Percentiles rank a stretch among this genome's conserved stretches.
phyloP scores from a whole-genome alignment of 2,797 vertebrate species.

The Sylvia borin region DNA sequence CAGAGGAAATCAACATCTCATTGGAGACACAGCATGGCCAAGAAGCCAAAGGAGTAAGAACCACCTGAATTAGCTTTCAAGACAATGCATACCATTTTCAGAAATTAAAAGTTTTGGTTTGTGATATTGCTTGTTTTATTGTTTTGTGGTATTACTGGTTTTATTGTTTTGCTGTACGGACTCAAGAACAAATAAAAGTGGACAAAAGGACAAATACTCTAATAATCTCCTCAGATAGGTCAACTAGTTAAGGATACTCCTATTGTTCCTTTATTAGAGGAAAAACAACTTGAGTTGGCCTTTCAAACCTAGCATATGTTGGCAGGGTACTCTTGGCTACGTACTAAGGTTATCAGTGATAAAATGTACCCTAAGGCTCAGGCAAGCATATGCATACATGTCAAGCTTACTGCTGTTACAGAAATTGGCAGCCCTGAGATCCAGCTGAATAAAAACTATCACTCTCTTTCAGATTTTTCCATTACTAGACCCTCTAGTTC shows the following conservation, averaged over 20 bases:
- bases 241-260: not conserved
- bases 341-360: not conserved
- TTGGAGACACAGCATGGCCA: not conserved
- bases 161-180: not conserved
- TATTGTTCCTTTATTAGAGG: not conserved
- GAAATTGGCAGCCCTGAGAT: conserved; percentile 9
- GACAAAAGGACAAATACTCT: not conserved
- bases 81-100: not conserved
- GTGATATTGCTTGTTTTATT: not conserved
- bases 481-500: not conserved
- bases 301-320: conserved; percentile 7
- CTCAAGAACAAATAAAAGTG: not conserved
- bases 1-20: not conserved
- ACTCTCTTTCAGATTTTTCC: not conserved
- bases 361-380: not conserved
- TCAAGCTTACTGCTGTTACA: conserved; percentile 5
- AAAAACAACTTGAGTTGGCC: not conserved
- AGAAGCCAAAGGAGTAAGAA: not conserved
- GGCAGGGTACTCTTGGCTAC: not conserved
- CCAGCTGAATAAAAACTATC: not conserved
- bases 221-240: not conserved
- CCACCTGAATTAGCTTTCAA: not conserved
- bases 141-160: not conserved
- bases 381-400: not conserved
- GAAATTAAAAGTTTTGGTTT: not conserved